Conservation (phyloP, 2,888 invertebrate genomes). For the Scaptomyza polygonia region DNA sequence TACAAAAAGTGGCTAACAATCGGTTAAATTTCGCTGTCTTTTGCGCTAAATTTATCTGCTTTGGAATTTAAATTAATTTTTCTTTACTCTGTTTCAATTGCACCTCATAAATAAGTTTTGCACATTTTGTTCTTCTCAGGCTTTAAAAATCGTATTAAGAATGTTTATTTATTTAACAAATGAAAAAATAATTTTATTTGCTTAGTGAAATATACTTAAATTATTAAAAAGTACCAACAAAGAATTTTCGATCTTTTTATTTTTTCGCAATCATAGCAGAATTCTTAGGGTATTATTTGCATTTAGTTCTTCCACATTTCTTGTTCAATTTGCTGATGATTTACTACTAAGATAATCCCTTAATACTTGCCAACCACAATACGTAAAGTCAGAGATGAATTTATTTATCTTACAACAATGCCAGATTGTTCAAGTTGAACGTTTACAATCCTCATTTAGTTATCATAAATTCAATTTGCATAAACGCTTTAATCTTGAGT, state of each 20-base stretch:
- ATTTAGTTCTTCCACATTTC: not conserved
- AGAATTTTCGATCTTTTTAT: not conserved
- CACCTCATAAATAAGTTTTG: slow-evolving; percentile 16
- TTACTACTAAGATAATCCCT: slow-evolving; percentile 8
- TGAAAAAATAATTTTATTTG: not conserved
- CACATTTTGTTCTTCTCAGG: too few relatives aligned
- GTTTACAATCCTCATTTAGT: slow-evolving; percentile 3
- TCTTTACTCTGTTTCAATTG: not conserved
- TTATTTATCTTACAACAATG: not conserved
- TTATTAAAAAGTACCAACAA: not conserved
- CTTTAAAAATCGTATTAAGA: too few relatives aligned
- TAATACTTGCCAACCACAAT: slow-evolving; percentile 2
- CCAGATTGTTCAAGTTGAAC: not conserved
- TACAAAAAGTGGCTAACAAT: slow-evolving; percentile 47
- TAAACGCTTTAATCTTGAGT: not conserved
- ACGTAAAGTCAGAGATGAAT: not conserved
- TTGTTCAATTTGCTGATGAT: not conserved
- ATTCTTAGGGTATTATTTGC: not conserved
- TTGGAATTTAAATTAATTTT: slow-evolving; percentile 25
- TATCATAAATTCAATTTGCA: not conserved
- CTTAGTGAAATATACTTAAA: not conserved
- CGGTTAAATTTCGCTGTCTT: slow-evolving; percentile 15
- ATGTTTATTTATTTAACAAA: too few relatives aligned
- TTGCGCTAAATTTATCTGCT: slow-evolving; percentile 31
- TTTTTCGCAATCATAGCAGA: too few relatives aligned